A percentile compares a stretch with the other conserved stretches of the same genome.
Evolutionary conservation across 2,113 vertebrate genomes (phyloP).

Genomic region (Parotia lawesii): DNA sequence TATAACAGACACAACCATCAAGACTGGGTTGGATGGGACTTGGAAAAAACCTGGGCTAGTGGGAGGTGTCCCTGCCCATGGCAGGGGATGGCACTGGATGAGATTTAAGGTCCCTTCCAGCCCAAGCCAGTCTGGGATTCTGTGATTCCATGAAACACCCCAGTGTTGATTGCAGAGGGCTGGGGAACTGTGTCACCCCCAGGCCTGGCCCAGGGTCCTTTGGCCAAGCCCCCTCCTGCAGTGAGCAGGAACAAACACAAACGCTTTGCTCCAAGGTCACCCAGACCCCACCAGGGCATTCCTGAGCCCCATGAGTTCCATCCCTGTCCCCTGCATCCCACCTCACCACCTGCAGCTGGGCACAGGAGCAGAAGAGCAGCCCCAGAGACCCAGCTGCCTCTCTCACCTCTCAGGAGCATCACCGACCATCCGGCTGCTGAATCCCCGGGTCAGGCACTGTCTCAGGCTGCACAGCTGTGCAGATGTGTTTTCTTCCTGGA

Average conservation of each 20-base stretch:
- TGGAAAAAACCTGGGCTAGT: fast-evolving
- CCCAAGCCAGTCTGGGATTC: neutral
- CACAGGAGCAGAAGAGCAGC: neutral
- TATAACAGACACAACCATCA: neutral
- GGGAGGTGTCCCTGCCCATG: neutral
- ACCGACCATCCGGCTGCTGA: fast-evolving
- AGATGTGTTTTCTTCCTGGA: neutral
- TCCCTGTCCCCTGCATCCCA: neutral
- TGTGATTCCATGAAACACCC: neutral
- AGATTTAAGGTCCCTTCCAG: neutral
- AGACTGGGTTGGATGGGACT: neutral
- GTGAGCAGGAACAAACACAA: neutral
- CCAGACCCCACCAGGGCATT: neutral
- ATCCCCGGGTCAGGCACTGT: fast-evolving
- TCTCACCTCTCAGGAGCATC: fast-evolving
- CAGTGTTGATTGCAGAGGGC: fast-evolving
- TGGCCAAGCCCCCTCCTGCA: neutral
- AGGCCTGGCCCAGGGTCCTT: neutral
- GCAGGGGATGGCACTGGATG: neutral
- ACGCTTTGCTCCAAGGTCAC: fast-evolving
- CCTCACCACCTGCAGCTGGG: neutral
- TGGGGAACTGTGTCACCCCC: neutral
- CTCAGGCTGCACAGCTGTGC: neutral
- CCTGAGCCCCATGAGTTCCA: neutral
- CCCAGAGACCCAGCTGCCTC: neutral